Conservation (phyloP, 1,140 invertebrate genomes). For the Drosophila kohkoa region DNA sequence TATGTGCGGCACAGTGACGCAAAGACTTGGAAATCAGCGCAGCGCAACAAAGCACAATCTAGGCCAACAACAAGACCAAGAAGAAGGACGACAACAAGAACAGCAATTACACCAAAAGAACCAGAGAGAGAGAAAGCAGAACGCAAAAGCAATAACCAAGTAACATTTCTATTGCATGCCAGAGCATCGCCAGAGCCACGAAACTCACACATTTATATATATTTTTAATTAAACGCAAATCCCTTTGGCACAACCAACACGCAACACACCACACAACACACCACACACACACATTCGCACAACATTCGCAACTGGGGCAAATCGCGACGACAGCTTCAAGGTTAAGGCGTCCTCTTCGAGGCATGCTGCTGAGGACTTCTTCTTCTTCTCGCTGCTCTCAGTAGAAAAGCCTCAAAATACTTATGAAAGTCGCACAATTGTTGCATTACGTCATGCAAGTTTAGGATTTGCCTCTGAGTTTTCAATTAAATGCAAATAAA, state of each 20-base stretch:
- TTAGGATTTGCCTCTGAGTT: background rate
- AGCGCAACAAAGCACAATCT: constrained; percentile 35
- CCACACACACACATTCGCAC: constrained; percentile 41
- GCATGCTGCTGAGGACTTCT: background rate
- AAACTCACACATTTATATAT: constrained; percentile 71
- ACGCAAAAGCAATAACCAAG: constrained; percentile 75
- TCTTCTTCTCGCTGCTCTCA: background rate
- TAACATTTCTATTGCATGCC: constrained; percentile 76
- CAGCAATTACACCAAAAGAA: constrained; percentile 33
- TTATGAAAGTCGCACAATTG: constrained; percentile 6
- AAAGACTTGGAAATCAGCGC: constrained; percentile 53
- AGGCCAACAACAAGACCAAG: constrained; percentile 31
- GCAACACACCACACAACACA: constrained; percentile 60
- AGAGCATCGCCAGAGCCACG: constrained; percentile 56
- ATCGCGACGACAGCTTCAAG: constrained; percentile 64
- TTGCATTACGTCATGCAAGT: constrained; percentile 8
- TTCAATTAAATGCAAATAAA: constrained; percentile 15
- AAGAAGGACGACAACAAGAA: constrained; percentile 23
- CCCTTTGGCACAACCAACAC: constrained; percentile 67
- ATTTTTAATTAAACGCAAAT: constrained; percentile 80
- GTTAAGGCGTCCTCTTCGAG: constrained; percentile 52
- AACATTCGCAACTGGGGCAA: constrained; percentile 53
- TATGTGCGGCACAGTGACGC: constrained; percentile 26
- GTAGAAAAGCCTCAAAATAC: background rate
- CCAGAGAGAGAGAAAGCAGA: constrained; percentile 7